Percentiles rank a stretch among this genome's conserved stretches.
Evolutionary conservation across 2,797 vertebrate species (phyloP).

Genomic region (Pangasius mekongensis): DNA sequence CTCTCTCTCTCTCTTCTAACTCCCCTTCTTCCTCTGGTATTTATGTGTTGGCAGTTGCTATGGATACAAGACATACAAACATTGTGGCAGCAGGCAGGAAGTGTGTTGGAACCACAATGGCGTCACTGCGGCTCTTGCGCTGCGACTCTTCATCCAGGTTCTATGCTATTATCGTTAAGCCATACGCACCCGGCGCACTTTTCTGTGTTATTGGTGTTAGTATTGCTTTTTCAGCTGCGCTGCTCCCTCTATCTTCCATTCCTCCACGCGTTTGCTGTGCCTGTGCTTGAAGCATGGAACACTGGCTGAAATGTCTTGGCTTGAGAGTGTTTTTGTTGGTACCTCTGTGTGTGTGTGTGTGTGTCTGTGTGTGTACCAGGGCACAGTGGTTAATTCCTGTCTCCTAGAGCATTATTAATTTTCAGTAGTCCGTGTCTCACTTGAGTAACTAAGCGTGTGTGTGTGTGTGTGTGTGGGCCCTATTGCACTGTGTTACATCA

Average conservation of each 20-base stretch:
- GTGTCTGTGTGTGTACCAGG: not conserved
- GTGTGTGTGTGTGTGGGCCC: conserved; percentile 60
- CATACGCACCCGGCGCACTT: conserved; percentile 65
- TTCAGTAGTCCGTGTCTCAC: conserved; percentile 33
- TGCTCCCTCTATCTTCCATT: conserved; percentile 29
- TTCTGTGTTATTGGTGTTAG: conserved; percentile 67
- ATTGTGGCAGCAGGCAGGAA: conserved; percentile 83
- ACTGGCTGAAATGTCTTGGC: conserved; percentile 34
- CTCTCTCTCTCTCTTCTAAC: conserved; percentile 41
- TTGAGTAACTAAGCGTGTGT: conserved; percentile 29
- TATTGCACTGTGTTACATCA: conserved; percentile 79
- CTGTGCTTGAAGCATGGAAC: conserved; percentile 29
- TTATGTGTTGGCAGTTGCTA: conserved; percentile 79
- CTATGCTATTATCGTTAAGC: conserved; percentile 73
- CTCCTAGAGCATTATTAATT: conserved; percentile 45
- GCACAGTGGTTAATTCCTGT: conserved; percentile 19
- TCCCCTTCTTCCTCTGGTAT: conserved; percentile 69
- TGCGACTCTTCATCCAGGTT: conserved; percentile 66
- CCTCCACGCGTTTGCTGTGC: not conserved
- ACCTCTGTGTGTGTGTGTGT: conserved; percentile 13
- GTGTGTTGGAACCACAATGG: conserved; percentile 83
- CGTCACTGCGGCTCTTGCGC: conserved; percentile 82
- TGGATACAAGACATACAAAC: conserved; percentile 82
- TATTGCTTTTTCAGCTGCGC: conserved; percentile 78
- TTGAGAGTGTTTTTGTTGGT: conserved; percentile 27